Conservation (phyloP, 1,140 invertebrate species). For the Euwallacea fornicatus region DNA sequence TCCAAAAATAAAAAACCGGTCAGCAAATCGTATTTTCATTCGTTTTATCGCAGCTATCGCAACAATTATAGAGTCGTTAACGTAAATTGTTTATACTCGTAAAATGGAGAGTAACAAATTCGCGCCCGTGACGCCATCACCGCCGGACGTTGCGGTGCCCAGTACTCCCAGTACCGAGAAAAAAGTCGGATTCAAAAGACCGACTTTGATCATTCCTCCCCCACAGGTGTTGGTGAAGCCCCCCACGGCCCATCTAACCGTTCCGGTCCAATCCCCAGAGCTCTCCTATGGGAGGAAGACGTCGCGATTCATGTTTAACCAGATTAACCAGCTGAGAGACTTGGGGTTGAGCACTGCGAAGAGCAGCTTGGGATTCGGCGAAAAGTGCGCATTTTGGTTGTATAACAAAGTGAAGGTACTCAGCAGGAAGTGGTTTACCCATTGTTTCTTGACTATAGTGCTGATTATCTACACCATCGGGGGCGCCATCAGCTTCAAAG, state of each 20-base stretch:
- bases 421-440: slow-evolving; percentile 85
- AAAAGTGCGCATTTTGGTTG: slow-evolving; percentile 77
- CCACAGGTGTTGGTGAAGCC: slow-evolving; percentile 28
- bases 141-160: neutral
- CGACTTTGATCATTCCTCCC: slow-evolving; percentile 41
- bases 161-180: slow-evolving; percentile 24
- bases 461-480: slow-evolving; percentile 75
- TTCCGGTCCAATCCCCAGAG: slow-evolving; percentile 51
- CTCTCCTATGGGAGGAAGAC: slow-evolving; percentile 57
- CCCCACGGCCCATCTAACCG: slow-evolving; percentile 1
- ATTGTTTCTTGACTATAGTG: slow-evolving; percentile 79
- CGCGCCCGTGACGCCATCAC: slow-evolving; percentile 1
- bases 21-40: neutral
- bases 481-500: slow-evolving; percentile 75
- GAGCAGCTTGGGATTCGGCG: slow-evolving; percentile 75
- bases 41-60: neutral
- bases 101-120: slow-evolving; percentile 20
- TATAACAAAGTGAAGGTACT: slow-evolving; percentile 75
- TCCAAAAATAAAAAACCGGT: slow-evolving; percentile 13
- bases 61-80: slow-evolving; percentile 10
- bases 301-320: slow-evolving; percentile 73
- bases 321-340: slow-evolving; percentile 74
- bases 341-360: slow-evolving; percentile 19
- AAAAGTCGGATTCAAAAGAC: slow-evolving; percentile 40
- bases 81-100: slow-evolving; percentile 19